Evolutionary conservation across 23 tunicate species (phyloP).

Genomic region (Ascidia mentula): DNA sequence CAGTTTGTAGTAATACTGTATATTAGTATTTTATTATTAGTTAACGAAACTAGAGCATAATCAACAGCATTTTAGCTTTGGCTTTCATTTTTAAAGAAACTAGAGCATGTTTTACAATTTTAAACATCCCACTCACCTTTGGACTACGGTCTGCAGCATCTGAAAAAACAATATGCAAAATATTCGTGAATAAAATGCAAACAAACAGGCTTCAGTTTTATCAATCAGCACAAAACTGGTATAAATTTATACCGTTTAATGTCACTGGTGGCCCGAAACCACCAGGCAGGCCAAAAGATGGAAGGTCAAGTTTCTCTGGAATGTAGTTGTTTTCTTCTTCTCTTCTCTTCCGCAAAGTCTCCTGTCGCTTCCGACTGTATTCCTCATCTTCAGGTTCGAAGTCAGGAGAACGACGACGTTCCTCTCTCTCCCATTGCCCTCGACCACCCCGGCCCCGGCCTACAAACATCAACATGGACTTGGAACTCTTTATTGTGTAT

Average conservation of each 20-base stretch:
- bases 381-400: slow-evolving; percentile 72
- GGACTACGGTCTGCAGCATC: too few species aligned
- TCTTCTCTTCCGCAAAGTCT: slow-evolving; percentile 53
- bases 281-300: slow-evolving; percentile 69
- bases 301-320: slow-evolving; percentile 58
- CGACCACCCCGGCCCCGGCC: background rate
- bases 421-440: slow-evolving; percentile 3
- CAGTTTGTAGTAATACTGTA: too few species aligned
- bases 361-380: slow-evolving; percentile 56
- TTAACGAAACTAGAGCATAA: too few species aligned
- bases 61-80: too few species aligned
- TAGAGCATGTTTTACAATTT: too few species aligned
- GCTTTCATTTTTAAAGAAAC: too few species aligned
- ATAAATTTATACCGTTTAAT: background rate
- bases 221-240: background rate
- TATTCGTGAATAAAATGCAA: background rate
- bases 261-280: slow-evolving; percentile 54
- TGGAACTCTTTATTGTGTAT: too few species aligned
- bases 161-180: background rate
- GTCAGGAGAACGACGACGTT: slow-evolving; percentile 9
- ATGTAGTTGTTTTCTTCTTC: slow-evolving; percentile 74
- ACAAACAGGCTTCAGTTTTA: background rate
- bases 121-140: too few species aligned
- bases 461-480: too few species aligned
- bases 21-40: too few species aligned